Conservation (phyloP, 2,888 invertebrate species). For the Odontocolon sp. region DNA sequence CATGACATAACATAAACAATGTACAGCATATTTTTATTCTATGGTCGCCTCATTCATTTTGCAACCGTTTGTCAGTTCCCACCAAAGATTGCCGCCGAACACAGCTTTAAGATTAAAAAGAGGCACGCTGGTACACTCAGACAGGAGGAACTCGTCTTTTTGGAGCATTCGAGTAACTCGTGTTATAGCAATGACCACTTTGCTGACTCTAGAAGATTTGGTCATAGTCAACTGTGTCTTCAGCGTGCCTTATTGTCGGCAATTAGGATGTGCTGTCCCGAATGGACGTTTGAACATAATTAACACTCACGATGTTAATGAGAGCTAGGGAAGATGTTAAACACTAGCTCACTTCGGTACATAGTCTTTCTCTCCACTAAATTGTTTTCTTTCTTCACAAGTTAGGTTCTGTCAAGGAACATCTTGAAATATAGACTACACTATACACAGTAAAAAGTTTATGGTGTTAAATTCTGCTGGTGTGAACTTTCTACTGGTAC, state of each 20-base stretch:
- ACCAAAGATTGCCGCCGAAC: too few species aligned
- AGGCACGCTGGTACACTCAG: slow-evolving; percentile 2
- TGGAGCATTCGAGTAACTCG: slow-evolving; percentile 21
- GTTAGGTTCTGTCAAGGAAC: not conserved
- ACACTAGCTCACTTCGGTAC: slow-evolving; percentile 61
- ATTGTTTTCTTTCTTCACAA: not conserved
- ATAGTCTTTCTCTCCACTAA: slow-evolving; percentile 23
- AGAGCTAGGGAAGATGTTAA: slow-evolving; percentile 75
- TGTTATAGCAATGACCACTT: slow-evolving; percentile 18
- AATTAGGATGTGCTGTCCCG: slow-evolving; percentile 73
- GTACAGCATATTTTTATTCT: too few species aligned
- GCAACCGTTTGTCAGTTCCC: too few species aligned
- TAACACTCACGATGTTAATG: slow-evolving; percentile 78
- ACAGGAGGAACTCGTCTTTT: slow-evolving; percentile 35
- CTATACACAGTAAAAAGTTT: too few species aligned
- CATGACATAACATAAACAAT: too few species aligned
- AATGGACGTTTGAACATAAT: slow-evolving; percentile 74
- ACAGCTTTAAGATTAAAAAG: too few species aligned
- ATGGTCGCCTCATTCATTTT: too few species aligned
- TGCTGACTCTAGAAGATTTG: slow-evolving; percentile 33
- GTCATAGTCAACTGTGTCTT: slow-evolving; percentile 34
- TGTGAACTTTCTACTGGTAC: too few species aligned
- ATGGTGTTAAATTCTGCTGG: too few species aligned
- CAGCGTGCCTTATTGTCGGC: slow-evolving; percentile 70
- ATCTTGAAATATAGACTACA: too few species aligned